A percentile compares a stretch with the other conserved stretches of the same genome.
Evolutionary conservation across 2,113 vertebrate genomes (phyloP).

Genomic region (Capricornis sumatraensis): DNA sequence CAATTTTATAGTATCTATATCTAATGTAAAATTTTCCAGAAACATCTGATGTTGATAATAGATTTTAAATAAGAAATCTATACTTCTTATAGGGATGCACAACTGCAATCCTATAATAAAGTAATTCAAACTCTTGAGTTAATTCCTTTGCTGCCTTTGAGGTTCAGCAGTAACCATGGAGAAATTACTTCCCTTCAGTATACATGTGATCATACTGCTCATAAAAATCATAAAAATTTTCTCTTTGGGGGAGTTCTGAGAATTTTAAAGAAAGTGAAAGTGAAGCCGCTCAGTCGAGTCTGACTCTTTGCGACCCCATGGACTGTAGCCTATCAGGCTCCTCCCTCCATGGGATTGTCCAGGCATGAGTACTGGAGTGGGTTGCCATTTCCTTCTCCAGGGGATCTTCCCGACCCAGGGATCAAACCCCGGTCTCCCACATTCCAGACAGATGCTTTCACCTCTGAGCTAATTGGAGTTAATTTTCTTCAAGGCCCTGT

Average conservation of each 20-base stretch:
- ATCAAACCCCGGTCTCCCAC: too few species aligned
- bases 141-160: constrained; percentile 8
- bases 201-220: neutral
- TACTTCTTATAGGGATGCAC: neutral
- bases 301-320: too few species aligned
- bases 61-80: constrained; percentile 5
- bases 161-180: neutral
- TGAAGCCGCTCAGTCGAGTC: too few species aligned
- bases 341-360: too few species aligned
- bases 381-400: too few species aligned
- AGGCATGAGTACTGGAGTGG: too few species aligned
- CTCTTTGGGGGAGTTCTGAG: neutral
- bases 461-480: neutral
- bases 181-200: neutral
- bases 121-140: neutral
- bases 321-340: too few species aligned
- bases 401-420: too few species aligned
- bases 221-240: neutral
- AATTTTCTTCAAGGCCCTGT: neutral
- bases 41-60: neutral
- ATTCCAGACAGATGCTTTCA: too few species aligned
- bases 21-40: neutral
- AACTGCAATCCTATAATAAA: neutral
- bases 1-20: neutral
- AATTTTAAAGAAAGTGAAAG: neutral